A percentile compares a stretch with the other conserved stretches of the same genome.
Conservation (phyloP, 1,140 invertebrate species). For the Aphelenchoides fujianensis region DNA sequence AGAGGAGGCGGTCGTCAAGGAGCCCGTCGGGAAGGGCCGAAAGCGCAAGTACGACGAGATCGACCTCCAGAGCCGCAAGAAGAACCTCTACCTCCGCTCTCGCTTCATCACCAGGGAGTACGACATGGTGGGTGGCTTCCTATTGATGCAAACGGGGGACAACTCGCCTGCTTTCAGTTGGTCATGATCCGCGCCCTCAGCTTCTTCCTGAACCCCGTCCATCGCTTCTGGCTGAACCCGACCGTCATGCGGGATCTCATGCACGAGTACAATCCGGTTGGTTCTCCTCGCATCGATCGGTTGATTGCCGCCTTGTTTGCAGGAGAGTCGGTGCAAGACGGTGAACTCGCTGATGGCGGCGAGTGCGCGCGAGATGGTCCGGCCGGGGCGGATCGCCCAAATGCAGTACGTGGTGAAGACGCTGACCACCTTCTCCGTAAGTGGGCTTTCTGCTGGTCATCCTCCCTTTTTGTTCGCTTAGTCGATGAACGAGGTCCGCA, state of each 20-base stretch:
- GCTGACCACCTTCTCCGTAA: conserved; percentile 32
- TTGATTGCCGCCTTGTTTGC: conserved; percentile 23
- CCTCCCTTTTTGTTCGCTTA: conserved; percentile 23
- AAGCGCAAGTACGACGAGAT: conserved; percentile 47
- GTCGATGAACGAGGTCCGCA: conserved; percentile 37
- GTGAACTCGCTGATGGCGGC: conserved; percentile 56
- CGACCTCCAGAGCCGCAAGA: conserved; percentile 38
- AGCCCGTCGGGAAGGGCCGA: neutral
- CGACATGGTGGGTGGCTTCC: conserved; percentile 52
- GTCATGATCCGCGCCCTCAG: conserved; percentile 57
- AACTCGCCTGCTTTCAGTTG: conserved; percentile 38
- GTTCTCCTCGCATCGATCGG: conserved; percentile 13
- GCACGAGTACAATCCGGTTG: conserved; percentile 59
- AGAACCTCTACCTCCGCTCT: conserved; percentile 41
- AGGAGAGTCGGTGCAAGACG: conserved; percentile 48
- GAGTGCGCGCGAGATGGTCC: conserved; percentile 52
- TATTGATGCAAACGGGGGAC: no score
- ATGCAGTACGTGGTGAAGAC: conserved; percentile 57
- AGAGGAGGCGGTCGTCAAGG: conserved; percentile 7
- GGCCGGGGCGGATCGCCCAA: conserved; percentile 49
- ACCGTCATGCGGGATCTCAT: conserved; percentile 57
- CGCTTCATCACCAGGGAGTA: conserved; percentile 49
- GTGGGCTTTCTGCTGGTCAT: conserved; percentile 27
- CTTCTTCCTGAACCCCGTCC: conserved; percentile 57
- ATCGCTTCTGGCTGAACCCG: conserved; percentile 59